phyloP scores from a whole-genome alignment of 1,140 invertebrate species.

The Amyelois transitella region DNA sequence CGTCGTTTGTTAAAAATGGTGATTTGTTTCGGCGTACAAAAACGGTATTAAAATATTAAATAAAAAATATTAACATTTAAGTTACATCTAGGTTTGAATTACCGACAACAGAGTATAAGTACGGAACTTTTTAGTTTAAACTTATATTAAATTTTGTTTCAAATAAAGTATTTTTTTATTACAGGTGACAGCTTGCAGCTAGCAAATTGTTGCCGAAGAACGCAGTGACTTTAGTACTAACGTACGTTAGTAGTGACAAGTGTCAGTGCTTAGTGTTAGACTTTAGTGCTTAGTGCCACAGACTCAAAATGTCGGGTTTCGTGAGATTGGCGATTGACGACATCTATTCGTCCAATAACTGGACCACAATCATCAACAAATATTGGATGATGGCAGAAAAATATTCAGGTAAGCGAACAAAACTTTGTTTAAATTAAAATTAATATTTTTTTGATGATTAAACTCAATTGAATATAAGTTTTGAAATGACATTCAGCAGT shows the following conservation, averaged over 20 bases:
- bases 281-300: slow-evolving; percentile 10
- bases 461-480: no score
- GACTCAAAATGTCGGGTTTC: slow-evolving; percentile 69
- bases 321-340: slow-evolving; percentile 74
- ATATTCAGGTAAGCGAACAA: slow-evolving; percentile 66
- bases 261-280: slow-evolving; percentile 22
- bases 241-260: slow-evolving; percentile 28
- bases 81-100: neutral
- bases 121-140: slow-evolving; percentile 2
- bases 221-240: slow-evolving; percentile 7
- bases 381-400: slow-evolving; percentile 72
- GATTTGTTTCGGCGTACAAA: slow-evolving; percentile 10
- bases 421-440: slow-evolving; percentile 3
- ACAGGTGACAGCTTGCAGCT: slow-evolving; percentile 60
- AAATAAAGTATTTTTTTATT: slow-evolving; percentile 22
- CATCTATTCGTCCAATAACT: slow-evolving; percentile 71
- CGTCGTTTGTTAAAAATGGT: slow-evolving; percentile 18
- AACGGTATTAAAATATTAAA: slow-evolving; percentile 14
- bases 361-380: slow-evolving; percentile 72
- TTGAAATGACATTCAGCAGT: no score
- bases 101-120: no score
- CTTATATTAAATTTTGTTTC: slow-evolving; percentile 7
- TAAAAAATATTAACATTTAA: neutral
- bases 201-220: slow-evolving; percentile 49
- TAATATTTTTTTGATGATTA: no score